phyloP scores from a whole-genome alignment of 2,797 vertebrate genomes.

The Delichon dasypus region DNA sequence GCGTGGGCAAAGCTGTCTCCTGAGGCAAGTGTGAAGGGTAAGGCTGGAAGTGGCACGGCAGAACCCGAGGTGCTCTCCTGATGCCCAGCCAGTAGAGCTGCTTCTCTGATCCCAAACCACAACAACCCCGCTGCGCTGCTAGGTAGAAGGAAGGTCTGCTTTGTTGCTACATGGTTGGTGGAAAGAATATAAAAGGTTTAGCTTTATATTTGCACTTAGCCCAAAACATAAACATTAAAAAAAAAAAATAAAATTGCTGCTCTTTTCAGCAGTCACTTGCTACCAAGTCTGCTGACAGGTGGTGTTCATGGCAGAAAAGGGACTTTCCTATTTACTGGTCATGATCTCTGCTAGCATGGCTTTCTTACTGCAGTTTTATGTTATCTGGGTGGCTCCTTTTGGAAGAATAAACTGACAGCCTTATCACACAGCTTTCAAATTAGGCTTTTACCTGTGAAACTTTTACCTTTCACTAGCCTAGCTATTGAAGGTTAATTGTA shows the following conservation, averaged over 20 bases:
- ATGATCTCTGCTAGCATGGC: neutral
- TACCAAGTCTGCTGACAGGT: neutral
- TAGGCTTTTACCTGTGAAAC: neutral
- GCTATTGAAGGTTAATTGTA: neutral
- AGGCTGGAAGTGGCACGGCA: neutral
- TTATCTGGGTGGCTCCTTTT: neutral
- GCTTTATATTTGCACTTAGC: neutral
- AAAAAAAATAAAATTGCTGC: neutral
- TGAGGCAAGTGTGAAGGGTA: neutral
- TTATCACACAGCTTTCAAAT: neutral
- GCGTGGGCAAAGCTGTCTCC: neutral
- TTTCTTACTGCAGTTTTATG: neutral
- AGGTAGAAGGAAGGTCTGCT: neutral
- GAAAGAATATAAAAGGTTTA: neutral
- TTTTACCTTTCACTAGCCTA: neutral
- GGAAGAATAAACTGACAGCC: neutral
- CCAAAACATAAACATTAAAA: neutral
- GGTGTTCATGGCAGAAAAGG: neutral
- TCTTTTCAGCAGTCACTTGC: neutral
- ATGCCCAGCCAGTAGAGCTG: neutral
- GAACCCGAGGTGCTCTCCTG: neutral
- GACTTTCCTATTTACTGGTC: neutral
- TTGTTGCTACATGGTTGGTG: neutral
- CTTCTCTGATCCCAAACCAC: neutral
- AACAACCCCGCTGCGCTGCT: neutral